Percentiles rank a stretch among this genome's conserved stretches.
These are phyloP conservation scores for Rhinopomastus cyanomelas DNA, from an alignment of 2,113 vertebrate genomes.

Conservation along the genomic window DNA sequence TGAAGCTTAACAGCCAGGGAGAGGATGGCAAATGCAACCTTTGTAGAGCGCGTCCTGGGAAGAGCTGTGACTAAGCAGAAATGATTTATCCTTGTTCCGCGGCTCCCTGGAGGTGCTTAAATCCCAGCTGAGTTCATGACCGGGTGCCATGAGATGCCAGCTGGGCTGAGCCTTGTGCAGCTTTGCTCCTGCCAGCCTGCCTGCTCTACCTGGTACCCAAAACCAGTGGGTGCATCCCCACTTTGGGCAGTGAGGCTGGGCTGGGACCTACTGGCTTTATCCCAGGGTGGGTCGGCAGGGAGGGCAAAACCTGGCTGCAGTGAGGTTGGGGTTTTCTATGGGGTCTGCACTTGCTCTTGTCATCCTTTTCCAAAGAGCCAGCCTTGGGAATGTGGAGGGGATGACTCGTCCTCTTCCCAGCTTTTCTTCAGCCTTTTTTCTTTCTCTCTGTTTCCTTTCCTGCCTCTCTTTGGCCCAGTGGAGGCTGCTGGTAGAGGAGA, in stretches of 20 bases:
- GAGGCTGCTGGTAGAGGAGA: background rate
- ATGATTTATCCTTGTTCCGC: background rate
- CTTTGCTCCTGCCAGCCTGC: background rate
- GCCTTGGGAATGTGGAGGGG: background rate
- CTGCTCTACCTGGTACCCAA: background rate
- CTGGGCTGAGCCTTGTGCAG: background rate
- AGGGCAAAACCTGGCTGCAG: background rate
- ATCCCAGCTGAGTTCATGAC: background rate
- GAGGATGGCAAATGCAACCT: slow-evolving; percentile 33
- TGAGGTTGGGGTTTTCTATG: background rate
- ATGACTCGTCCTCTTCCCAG: background rate
- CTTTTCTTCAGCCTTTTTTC: background rate
- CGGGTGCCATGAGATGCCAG: background rate
- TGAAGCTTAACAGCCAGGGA: slow-evolving; percentile 29
- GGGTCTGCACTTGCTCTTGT: background rate
- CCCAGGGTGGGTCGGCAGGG: too few species aligned
- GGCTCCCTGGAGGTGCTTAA: slow-evolving; percentile 10
- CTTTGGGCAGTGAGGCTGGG: background rate
- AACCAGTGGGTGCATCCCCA: background rate
- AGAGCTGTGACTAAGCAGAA: slow-evolving; percentile 63
- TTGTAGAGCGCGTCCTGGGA: slow-evolving; percentile 10
- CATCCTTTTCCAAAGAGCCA: background rate
- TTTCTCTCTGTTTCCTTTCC: background rate
- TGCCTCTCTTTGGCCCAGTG: background rate
- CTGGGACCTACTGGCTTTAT: background rate